Conservation (phyloP, 1,140 invertebrate species). For the Papilio polytes region DNA sequence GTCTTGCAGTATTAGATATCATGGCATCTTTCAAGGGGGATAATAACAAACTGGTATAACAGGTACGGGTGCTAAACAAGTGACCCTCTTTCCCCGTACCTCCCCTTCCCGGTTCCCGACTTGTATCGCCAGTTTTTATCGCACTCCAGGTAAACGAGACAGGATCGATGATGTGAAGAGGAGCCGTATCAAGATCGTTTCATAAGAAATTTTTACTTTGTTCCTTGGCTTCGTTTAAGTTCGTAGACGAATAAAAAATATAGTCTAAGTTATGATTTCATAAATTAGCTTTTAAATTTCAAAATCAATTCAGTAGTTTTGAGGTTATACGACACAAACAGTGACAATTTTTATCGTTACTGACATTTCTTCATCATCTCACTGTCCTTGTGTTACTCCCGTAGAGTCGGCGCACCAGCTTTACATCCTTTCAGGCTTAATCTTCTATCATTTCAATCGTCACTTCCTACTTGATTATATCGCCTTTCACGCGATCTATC, state of each 20-base stretch:
- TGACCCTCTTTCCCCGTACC: neutral
- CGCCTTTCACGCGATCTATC: no score
- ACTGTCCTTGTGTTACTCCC: no score
- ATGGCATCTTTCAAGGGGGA: neutral
- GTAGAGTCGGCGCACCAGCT: no score
- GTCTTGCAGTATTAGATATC: neutral
- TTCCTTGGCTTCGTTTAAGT: neutral
- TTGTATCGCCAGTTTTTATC: conserved; percentile 9
- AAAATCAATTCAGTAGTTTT: neutral
- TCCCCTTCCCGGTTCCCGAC: neutral
- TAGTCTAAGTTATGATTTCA: neutral
- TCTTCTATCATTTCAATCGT: no score
- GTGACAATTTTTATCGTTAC: neutral
- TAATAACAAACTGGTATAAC: conserved; percentile 14
- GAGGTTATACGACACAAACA: neutral
- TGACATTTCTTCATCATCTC: no score
- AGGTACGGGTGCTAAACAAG: conserved; percentile 6
- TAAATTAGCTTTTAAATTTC: neutral
- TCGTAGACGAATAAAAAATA: no score
- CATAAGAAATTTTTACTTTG: neutral
- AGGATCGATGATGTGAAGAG: neutral
- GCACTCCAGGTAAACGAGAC: conserved; percentile 1
- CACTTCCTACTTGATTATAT: no score
- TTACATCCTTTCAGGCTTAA: no score
- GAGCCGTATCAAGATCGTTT: neutral